Percentiles rank a stretch among this genome's conserved stretches.
phyloP scores from a whole-genome alignment of 1,140 invertebrate genomes.

The Adelges cooleyi region DNA sequence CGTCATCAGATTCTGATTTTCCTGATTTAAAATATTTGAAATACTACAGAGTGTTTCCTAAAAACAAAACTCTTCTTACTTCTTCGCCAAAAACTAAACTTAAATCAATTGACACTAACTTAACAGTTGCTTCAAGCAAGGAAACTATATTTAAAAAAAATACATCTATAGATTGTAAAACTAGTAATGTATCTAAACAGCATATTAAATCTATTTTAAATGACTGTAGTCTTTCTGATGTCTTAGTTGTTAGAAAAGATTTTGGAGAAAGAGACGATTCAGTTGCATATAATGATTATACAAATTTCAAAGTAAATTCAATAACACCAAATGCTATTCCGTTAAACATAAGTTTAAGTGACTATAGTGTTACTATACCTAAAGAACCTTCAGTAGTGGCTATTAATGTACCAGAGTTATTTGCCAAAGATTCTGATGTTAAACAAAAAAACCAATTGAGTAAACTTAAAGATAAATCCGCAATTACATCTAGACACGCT shows the following conservation, averaged over 20 bases:
- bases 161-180: too few species aligned
- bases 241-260: not conserved
- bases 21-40: not conserved
- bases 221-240: conserved; percentile 1
- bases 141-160: too few species aligned
- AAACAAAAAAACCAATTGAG: too few species aligned
- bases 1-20: conserved; percentile 9
- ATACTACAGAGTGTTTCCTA: too few species aligned
- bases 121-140: too few species aligned
- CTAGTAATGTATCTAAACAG: too few species aligned
- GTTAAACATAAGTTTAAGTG: not conserved
- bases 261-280: not conserved
- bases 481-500: too few species aligned
- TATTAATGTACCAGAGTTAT: not conserved
- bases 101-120: too few species aligned
- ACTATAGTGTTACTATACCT: not conserved
- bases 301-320: not conserved
- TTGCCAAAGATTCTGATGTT: too few species aligned
- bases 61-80: not conserved
- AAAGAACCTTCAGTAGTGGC: not conserved
- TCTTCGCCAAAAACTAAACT: too few species aligned
- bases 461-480: too few species aligned
- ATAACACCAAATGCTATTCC: not conserved
- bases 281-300: not conserved
- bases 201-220: too few species aligned